These are phyloP conservation scores for Podargus strigoides DNA, from an alignment of 2,797 vertebrate species.

Conservation along the genomic window DNA sequence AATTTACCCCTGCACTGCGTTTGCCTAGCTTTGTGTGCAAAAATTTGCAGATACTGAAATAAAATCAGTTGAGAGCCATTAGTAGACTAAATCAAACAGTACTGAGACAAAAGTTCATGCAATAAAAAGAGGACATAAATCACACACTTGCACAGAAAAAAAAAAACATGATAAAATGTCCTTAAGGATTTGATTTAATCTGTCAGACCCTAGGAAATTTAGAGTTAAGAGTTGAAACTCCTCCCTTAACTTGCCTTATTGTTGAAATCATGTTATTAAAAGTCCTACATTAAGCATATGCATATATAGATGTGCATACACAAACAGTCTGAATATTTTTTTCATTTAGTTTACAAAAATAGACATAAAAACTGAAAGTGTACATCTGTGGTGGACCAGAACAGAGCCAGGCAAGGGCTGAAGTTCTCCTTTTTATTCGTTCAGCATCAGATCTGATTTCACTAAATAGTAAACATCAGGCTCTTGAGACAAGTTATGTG, in stretches of 20 bases:
- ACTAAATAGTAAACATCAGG: not conserved
- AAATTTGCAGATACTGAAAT: constrained; percentile 55
- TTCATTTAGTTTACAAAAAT: not conserved
- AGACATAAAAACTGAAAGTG: not conserved
- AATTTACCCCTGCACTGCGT: not conserved
- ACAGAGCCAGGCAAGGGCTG: not conserved
- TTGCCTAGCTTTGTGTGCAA: not conserved
- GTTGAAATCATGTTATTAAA: not conserved
- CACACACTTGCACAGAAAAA: not conserved
- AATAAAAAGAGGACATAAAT: constrained; percentile 38
- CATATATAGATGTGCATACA: not conserved
- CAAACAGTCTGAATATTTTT: not conserved
- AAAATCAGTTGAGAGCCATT: constrained; percentile 29
- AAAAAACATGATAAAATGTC: not conserved
- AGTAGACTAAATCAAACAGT: constrained; percentile 12
- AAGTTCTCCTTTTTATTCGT: not conserved
- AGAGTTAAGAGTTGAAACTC: not conserved
- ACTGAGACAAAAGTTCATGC: constrained; percentile 6
- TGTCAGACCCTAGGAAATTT: constrained; percentile 13
- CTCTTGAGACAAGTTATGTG: not conserved
- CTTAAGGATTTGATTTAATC: constrained; percentile 41
- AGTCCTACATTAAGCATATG: not conserved
- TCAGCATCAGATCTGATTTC: not conserved
- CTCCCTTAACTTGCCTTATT: not conserved
- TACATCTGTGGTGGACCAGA: not conserved